phyloP scores from a whole-genome alignment of 2,113 vertebrate species.

The Cryptomyrus ogoouensis region DNA sequence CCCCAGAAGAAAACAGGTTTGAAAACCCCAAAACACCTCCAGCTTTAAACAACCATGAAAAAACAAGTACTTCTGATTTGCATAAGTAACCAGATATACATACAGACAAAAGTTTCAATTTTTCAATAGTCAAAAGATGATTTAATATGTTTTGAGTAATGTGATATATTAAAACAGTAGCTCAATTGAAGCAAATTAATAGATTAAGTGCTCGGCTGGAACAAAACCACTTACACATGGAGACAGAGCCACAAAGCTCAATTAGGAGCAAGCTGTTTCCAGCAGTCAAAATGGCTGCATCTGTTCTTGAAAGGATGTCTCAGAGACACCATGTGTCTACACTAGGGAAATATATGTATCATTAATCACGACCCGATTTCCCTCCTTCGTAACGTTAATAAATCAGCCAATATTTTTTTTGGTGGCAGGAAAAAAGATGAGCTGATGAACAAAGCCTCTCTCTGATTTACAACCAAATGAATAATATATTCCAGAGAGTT shows the following conservation, averaged over 20 bases:
- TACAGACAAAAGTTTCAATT: background rate
- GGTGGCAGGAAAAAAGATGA: background rate
- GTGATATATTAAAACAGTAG: background rate
- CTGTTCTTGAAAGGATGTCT: background rate
- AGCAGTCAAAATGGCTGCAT: background rate
- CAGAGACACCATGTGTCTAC: background rate
- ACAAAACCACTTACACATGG: background rate
- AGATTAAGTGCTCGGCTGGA: background rate
- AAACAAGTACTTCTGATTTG: background rate
- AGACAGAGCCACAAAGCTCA: background rate
- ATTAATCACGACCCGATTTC: slow-evolving; percentile 3
- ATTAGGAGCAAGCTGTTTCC: background rate
- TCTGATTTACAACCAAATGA: slow-evolving; percentile 8
- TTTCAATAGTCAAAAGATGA: background rate
- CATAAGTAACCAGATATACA: background rate
- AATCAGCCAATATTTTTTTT: background rate
- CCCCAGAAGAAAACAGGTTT: background rate
- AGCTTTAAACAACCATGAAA: background rate
- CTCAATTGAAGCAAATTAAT: background rate
- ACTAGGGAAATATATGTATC: background rate
- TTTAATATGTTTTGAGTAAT: background rate
- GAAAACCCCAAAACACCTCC: background rate
- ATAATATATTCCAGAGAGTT: slow-evolving; percentile 10
- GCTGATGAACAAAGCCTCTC: slow-evolving; percentile 12
- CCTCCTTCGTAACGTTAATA: background rate